These are phyloP conservation scores for Echinarachnius parma DNA, from an alignment of 53 echinoderm and acorn worm genomes.

Conservation along the genomic window DNA sequence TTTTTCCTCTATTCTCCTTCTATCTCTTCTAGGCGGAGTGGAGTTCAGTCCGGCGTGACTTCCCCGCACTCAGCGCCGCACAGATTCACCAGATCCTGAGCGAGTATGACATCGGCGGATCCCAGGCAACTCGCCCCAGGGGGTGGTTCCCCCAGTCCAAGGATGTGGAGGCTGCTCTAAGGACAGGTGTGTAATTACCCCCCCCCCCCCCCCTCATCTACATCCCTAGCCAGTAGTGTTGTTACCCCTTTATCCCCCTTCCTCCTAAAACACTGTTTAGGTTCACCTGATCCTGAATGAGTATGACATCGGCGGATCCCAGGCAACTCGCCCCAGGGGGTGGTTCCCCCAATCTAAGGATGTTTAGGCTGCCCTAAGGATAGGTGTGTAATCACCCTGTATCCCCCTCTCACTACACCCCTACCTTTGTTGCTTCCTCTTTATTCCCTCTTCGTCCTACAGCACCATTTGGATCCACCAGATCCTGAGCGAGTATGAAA, in stretches of 20 bases:
- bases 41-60: constrained; percentile 79
- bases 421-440: too few relatives aligned
- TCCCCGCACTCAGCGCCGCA: constrained; percentile 63
- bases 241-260: neutral
- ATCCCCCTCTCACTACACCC: too few relatives aligned
- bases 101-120: constrained; percentile 80
- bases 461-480: too few relatives aligned
- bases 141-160: constrained; percentile 83
- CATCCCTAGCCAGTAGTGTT: too few relatives aligned
- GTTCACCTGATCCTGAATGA: constrained; percentile 80
- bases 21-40: constrained; percentile 66
- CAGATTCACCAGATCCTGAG: constrained; percentile 87
- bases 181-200: constrained; percentile 30
- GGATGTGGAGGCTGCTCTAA: constrained; percentile 59
- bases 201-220: too few relatives aligned
- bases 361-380: constrained; percentile 53
- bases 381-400: constrained; percentile 35
- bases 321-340: constrained; percentile 56
- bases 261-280: too few relatives aligned
- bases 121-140: constrained; percentile 55
- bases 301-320: constrained; percentile 76
- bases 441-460: too few relatives aligned
- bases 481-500: too few relatives aligned
- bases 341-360: constrained; percentile 84
- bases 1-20: neutral